phyloP scores from a whole-genome alignment of 1,140 invertebrate genomes.

The Ephestia elutella region DNA sequence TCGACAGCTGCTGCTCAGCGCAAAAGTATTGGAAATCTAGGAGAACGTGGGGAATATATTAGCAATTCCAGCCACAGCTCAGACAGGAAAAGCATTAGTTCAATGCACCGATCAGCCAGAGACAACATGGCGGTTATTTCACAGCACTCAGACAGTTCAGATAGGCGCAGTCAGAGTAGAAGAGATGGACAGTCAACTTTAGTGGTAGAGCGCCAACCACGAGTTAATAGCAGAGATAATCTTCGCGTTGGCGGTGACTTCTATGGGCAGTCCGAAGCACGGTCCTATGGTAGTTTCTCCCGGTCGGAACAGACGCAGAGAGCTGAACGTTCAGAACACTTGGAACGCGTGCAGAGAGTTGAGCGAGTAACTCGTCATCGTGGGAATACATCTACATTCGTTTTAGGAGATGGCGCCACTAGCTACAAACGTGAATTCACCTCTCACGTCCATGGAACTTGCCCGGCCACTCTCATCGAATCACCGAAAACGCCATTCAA shows the following conservation, averaged over 20 bases:
- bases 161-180: constrained; percentile 58
- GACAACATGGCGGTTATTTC: constrained; percentile 69
- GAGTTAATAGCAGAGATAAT: constrained; percentile 77
- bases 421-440: constrained; percentile 87
- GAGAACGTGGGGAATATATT: constrained; percentile 81
- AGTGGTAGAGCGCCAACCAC: constrained; percentile 73
- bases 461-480: constrained; percentile 85
- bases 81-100: constrained; percentile 84
- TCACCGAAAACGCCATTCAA: constrained; percentile 83
- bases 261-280: constrained; percentile 77
- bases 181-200: constrained; percentile 65
- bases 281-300: constrained; percentile 80
- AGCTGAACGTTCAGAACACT: constrained; percentile 64
- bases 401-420: constrained; percentile 79
- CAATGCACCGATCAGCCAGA: constrained; percentile 79
- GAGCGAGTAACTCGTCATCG: constrained; percentile 73
- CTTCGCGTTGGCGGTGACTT: constrained; percentile 81
- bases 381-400: constrained; percentile 83
- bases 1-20: constrained; percentile 84
- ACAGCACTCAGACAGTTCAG: constrained; percentile 62
- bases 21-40: constrained; percentile 85
- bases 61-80: constrained; percentile 78
- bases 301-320: constrained; percentile 67
- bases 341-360: constrained; percentile 60
- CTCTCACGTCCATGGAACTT: constrained; percentile 81